Conservation (phyloP, 2,888 invertebrate species). For the Omphaloscelis lunosa region DNA sequence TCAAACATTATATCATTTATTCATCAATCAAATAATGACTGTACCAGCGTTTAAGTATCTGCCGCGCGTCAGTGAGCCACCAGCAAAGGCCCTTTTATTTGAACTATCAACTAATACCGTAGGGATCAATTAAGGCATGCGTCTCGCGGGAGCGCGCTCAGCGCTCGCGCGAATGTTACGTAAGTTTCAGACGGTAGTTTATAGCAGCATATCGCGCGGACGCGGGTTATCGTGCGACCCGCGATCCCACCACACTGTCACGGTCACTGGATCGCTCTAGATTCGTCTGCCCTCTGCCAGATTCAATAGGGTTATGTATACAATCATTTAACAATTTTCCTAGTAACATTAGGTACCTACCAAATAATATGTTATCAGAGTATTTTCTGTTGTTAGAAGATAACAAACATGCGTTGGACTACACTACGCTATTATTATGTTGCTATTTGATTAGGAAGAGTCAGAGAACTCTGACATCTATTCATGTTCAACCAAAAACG, state of each 20-base stretch:
- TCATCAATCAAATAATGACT: conserved; percentile 19
- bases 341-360: neutral
- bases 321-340: conserved; percentile 9
- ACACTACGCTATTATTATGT: conserved; percentile 19
- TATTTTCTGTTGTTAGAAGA: conserved; percentile 30
- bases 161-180: conserved; percentile 12
- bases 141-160: neutral
- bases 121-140: neutral
- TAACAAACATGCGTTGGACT: conserved; percentile 17
- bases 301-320: neutral
- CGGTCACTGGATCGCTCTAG: conserved; percentile 16
- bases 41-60: neutral
- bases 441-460: conserved; percentile 4
- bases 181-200: conserved; percentile 4
- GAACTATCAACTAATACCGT: neutral
- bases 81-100: neutral
- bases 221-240: conserved; percentile 45
- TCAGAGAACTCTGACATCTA: neutral
- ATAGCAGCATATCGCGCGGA: conserved; percentile 15
- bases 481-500: neutral
- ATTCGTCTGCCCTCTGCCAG: conserved; percentile 14
- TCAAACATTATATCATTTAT: conserved; percentile 1
- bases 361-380: conserved; percentile 9
- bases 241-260: conserved; percentile 24
- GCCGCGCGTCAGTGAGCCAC: neutral